Evolutionary conservation across 2,113 vertebrate species (phyloP).

Genomic region (Tapirus terrestris): DNA sequence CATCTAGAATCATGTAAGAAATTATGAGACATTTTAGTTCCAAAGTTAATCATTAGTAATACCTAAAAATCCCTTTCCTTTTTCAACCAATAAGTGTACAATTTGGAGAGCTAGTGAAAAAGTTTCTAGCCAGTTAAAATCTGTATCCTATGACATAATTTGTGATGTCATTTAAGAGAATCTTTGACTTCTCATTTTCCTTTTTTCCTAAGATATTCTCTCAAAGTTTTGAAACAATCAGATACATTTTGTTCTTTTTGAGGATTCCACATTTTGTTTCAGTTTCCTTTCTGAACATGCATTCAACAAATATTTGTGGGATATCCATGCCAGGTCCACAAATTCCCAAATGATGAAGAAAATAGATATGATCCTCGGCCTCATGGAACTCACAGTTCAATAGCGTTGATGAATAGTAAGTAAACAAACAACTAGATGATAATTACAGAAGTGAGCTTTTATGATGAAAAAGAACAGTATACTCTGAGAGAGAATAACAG

Average conservation of each 20-base stretch:
- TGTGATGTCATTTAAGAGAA: not conserved
- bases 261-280: not conserved
- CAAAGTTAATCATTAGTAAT: slow-evolving; percentile 16
- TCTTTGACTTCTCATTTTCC: not conserved
- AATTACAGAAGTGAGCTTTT: not conserved
- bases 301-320: not conserved
- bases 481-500: not conserved
- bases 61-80: not conserved
- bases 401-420: not conserved
- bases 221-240: slow-evolving; percentile 10
- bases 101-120: not conserved
- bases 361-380: not conserved
- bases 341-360: not conserved
- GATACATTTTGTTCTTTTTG: not conserved
- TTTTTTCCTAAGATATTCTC: not conserved
- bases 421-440: not conserved
- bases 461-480: not conserved
- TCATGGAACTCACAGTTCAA: not conserved
- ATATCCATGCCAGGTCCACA: not conserved
- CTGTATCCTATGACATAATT: not conserved
- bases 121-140: slow-evolving; percentile 38
- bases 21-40: slow-evolving; percentile 50
- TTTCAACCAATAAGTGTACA: not conserved
- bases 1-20: not conserved
- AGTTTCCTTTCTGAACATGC: slow-evolving; percentile 12